Percentiles rank a stretch among this genome's conserved stretches.
Evolutionary conservation across 2,888 invertebrate genomes (phyloP).

Genomic region (Aphrophora alni): DNA sequence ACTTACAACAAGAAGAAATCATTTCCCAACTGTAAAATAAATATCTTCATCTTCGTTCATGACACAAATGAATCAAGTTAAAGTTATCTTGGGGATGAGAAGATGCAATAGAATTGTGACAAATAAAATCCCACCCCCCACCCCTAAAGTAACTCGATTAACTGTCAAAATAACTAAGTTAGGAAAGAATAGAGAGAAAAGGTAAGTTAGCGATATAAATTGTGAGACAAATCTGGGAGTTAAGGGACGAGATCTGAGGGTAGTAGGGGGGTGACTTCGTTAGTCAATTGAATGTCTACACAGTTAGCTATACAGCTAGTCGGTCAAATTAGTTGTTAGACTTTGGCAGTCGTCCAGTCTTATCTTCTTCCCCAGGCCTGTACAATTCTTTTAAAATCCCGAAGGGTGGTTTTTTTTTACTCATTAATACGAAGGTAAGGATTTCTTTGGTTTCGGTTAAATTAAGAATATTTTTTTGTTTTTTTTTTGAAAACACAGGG

Average conservation of each 20-base stretch:
- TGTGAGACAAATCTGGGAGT: slow-evolving; percentile 37
- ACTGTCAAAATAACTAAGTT: slow-evolving; percentile 32
- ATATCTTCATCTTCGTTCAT: too few relatives aligned
- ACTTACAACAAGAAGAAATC: too few relatives aligned
- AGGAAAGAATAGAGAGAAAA: slow-evolving; percentile 20
- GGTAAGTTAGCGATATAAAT: slow-evolving; percentile 39
- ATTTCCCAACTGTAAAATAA: too few relatives aligned
- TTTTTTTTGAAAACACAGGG: too few relatives aligned
- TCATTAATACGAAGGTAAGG: too few relatives aligned
- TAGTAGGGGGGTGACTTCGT: not conserved
- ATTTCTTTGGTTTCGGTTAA: too few relatives aligned
- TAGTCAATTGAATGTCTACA: slow-evolving; percentile 16
- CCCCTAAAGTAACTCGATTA: slow-evolving; percentile 21
- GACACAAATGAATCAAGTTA: too few relatives aligned
- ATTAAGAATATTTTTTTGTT: too few relatives aligned
- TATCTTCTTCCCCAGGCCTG: too few relatives aligned
- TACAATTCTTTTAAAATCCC: too few relatives aligned
- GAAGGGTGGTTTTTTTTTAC: too few relatives aligned
- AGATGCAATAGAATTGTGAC: not conserved
- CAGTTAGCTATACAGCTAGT: not conserved
- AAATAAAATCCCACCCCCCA: not conserved
- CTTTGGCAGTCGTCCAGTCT: not conserved
- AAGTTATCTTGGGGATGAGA: not conserved
- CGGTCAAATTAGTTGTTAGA: slow-evolving; percentile 7
- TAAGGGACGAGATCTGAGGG: not conserved